Conservation (phyloP, 2,888 invertebrate genomes). For the Phania funesta region DNA sequence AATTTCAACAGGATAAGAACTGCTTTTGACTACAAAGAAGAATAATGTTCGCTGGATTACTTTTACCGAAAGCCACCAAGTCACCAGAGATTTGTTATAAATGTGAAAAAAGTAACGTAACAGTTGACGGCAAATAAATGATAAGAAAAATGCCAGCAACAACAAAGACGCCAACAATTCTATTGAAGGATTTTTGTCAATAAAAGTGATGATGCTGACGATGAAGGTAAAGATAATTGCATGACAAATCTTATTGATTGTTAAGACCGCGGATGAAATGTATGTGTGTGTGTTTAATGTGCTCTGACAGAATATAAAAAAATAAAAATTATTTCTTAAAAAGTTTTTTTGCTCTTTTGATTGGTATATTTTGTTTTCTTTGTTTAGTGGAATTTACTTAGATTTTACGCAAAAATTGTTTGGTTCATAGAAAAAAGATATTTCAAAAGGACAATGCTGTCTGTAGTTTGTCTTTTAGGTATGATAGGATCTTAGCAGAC, state of each 20-base stretch:
- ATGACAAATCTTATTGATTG: slow-evolving; percentile 19
- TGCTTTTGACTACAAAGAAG: neutral
- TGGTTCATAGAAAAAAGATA: no score
- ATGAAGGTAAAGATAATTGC: slow-evolving; percentile 3
- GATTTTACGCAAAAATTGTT: no score
- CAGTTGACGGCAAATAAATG: slow-evolving; percentile 11
- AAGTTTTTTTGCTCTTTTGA: no score
- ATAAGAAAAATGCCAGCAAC: neutral
- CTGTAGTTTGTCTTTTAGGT: no score
- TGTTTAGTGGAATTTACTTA: no score
- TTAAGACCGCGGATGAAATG: slow-evolving; percentile 6
- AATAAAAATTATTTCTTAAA: no score
- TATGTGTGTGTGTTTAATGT: no score
- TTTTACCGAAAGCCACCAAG: neutral
- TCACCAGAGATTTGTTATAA: slow-evolving; percentile 9
- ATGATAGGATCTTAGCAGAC: no score
- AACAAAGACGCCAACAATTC: neutral
- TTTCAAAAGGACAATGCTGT: no score
- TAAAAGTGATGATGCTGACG: neutral
- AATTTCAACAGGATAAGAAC: no score
- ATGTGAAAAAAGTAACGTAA: neutral
- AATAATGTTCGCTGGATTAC: neutral
- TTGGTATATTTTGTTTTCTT: no score
- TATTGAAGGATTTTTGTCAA: neutral
- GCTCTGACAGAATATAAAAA: no score